These are phyloP conservation scores for Microtus obscurus DNA, from an alignment of 2,797 vertebrate genomes.

Conservation along the genomic window DNA sequence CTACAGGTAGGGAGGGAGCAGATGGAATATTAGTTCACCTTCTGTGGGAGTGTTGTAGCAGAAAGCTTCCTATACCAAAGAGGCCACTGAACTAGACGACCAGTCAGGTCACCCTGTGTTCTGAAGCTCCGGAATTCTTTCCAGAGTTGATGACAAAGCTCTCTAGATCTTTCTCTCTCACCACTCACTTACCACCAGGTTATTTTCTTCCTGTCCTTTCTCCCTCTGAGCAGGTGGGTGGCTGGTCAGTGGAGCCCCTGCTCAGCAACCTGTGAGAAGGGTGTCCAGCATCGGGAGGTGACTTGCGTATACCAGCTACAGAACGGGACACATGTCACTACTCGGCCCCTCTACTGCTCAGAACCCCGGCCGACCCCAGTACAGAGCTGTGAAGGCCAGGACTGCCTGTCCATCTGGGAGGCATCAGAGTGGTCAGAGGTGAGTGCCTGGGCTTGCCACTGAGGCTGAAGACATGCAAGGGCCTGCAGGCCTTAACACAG, in stretches of 20 bases:
- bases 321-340: conserved; percentile 93
- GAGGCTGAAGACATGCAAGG: neutral
- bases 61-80: neutral
- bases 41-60: accelerated
- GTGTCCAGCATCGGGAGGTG: conserved; percentile 94
- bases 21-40: neutral
- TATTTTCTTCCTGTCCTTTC: conserved; percentile 44
- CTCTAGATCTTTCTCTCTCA: neutral
- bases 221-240: conserved; percentile 92
- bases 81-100: neutral
- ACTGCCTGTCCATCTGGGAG: conserved; percentile 96
- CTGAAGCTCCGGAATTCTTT: neutral
- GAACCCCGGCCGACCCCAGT: conserved; percentile 90
- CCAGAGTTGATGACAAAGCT: neutral
- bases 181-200: neutral
- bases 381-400: conserved; percentile 94
- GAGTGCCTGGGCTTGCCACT: conserved; percentile 33
- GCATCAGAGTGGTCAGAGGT: conserved; percentile 98
- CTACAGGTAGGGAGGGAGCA: neutral
- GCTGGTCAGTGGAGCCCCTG: conserved; percentile 94
- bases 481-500: neutral
- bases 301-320: conserved; percentile 94
- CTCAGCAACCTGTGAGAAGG: conserved; percentile 94
- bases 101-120: neutral
- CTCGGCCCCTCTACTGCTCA: conserved; percentile 93